Evolutionary conservation across 2,797 vertebrate genomes (phyloP).

Genomic region (Squalus acanthias): DNA sequence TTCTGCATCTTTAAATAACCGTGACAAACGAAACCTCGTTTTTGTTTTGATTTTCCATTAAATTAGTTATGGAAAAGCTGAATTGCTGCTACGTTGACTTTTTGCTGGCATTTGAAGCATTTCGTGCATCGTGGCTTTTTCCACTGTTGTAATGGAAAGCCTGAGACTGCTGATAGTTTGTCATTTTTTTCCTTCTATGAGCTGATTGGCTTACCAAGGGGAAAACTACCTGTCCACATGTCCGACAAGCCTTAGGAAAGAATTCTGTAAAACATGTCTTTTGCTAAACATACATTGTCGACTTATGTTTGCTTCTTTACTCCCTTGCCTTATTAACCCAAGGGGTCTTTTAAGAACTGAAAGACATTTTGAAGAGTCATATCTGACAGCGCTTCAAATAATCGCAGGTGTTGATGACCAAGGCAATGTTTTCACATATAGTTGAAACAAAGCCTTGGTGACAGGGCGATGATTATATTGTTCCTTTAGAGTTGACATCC

Average conservation of each 20-base stretch:
- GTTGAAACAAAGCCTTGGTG: conserved; percentile 51
- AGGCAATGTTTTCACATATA: conserved; percentile 61
- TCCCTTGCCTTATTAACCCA: not conserved
- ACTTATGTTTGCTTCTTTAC: not conserved
- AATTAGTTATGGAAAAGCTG: not conserved
- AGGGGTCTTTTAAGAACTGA: not conserved
- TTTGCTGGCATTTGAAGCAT: not conserved
- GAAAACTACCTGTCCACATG: not conserved
- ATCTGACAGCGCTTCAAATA: conserved; percentile 69
- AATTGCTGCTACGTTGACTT: not conserved
- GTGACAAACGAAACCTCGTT: too few species aligned
- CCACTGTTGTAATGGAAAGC: not conserved
- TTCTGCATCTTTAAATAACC: not conserved
- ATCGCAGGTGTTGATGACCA: conserved; percentile 55
- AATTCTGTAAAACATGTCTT: not conserved
- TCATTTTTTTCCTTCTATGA: not conserved
- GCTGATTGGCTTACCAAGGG: too few species aligned
- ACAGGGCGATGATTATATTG: conserved; percentile 58
- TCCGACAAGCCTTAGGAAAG: not conserved
- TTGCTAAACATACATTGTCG: not conserved
- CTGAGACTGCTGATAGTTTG: not conserved
- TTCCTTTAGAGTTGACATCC: conserved; percentile 56
- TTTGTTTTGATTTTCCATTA: not conserved
- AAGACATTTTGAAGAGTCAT: conserved; percentile 58
- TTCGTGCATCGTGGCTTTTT: not conserved